Evolutionary conservation across 2,888 invertebrate genomes (phyloP).

Genomic region (Scotopteryx bipunctaria): DNA sequence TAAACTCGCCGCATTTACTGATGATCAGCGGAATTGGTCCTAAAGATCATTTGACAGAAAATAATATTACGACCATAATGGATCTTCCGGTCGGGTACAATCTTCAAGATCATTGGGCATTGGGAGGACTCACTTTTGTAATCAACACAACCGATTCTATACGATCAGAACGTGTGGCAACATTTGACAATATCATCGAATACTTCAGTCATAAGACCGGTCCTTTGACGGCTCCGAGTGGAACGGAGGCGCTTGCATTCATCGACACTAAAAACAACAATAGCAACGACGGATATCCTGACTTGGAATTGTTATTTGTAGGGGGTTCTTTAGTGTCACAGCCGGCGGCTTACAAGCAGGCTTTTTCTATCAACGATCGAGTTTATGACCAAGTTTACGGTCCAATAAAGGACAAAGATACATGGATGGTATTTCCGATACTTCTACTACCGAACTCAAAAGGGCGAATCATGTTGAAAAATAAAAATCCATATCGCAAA

Average conservation of each 20-base stretch:
- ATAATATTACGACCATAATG: slow-evolving; percentile 82
- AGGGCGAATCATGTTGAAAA: slow-evolving; percentile 83
- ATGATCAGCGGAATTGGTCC: slow-evolving; percentile 92
- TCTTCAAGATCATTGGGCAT: slow-evolving; percentile 90
- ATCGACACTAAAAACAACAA: slow-evolving; percentile 76
- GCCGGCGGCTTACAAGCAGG: slow-evolving; percentile 55
- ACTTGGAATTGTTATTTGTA: slow-evolving; percentile 83
- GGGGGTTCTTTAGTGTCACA: slow-evolving; percentile 76
- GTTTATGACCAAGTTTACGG: slow-evolving; percentile 68
- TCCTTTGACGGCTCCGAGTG: slow-evolving; percentile 63
- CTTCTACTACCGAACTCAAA: slow-evolving; percentile 85
- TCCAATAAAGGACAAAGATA: slow-evolving; percentile 71
- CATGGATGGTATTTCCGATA: slow-evolving; percentile 83
- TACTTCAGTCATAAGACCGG: slow-evolving; percentile 74
- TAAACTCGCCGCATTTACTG: slow-evolving; percentile 91
- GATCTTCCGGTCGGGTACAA: slow-evolving; percentile 88
- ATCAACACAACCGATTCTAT: slow-evolving; percentile 87
- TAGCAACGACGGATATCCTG: slow-evolving; percentile 77
- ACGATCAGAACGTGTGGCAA: slow-evolving; percentile 79
- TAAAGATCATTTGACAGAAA: slow-evolving; percentile 80
- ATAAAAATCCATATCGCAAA: slow-evolving; percentile 85
- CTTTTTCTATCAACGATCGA: slow-evolving; percentile 64
- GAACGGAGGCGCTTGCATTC: slow-evolving; percentile 79
- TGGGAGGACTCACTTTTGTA: slow-evolving; percentile 87
- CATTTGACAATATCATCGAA: slow-evolving; percentile 76